phyloP scores from a whole-genome alignment of 1,140 invertebrate species.

The Fopius arisanus region DNA sequence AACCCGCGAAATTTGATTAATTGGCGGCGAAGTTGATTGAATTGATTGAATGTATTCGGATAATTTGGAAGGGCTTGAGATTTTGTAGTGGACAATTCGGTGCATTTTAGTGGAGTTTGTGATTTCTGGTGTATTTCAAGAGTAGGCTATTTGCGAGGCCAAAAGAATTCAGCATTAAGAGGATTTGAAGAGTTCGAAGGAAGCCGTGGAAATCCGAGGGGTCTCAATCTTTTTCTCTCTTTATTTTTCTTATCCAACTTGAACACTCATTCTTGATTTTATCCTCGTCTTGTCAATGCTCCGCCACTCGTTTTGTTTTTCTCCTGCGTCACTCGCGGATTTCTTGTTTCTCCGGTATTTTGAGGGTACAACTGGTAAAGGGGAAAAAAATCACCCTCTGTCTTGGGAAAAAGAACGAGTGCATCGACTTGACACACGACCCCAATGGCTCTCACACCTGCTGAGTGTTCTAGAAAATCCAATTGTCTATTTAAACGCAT shows the following conservation, averaged over 20 bases:
- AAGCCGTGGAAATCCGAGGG: conserved; percentile 65
- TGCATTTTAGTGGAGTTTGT: neutral
- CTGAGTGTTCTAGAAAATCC: conserved; percentile 15
- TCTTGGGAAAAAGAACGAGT: conserved; percentile 8
- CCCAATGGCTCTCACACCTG: conserved; percentile 14
- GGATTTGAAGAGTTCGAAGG: conserved; percentile 60
- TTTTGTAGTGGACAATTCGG: neutral
- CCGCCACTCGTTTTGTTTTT: neutral
- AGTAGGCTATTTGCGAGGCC: conserved; percentile 51
- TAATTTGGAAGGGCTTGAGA: neutral
- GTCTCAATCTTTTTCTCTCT: conserved; percentile 57
- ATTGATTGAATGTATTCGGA: no score
- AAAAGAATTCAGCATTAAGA: conserved; percentile 66
- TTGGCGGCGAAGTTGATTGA: no score
- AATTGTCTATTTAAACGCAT: neutral
- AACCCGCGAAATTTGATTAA: no score
- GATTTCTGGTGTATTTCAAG: conserved; percentile 1
- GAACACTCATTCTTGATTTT: conserved; percentile 16
- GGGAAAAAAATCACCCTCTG: neutral
- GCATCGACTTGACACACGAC: conserved; percentile 21
- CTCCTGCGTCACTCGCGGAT: conserved; percentile 19
- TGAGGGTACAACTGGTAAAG: neutral
- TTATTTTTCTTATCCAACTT: conserved; percentile 37
- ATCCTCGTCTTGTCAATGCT: neutral
- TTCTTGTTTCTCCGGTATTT: conserved; percentile 9